A percentile compares a stretch with the other conserved stretches of the same genome.
Evolutionary conservation across 1,140 invertebrate species (phyloP).

Genomic region (Wiebesia pumilae): DNA sequence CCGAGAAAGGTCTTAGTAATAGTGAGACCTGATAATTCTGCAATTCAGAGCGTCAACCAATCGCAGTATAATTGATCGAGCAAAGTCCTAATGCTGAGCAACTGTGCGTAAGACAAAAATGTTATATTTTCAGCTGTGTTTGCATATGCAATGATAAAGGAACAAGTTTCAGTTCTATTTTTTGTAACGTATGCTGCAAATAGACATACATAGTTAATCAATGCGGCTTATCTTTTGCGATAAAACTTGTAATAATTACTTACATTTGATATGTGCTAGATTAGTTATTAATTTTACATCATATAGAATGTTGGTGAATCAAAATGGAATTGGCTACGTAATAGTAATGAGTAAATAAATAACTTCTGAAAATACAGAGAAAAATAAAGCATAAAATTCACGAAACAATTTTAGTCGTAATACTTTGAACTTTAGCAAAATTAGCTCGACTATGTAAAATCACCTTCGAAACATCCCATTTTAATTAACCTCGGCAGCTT

Average conservation of each 20-base stretch:
- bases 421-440: constrained; percentile 16
- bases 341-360: background rate
- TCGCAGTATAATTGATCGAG: constrained; percentile 53
- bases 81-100: constrained; percentile 20
- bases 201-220: background rate
- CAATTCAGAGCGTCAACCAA: constrained; percentile 28
- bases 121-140: background rate
- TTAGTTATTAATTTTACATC: background rate
- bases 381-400: background rate
- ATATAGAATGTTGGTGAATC: background rate
- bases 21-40: constrained; percentile 22
- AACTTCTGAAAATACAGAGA: too few relatives aligned
- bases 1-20: constrained; percentile 20
- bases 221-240: background rate
- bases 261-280: background rate
- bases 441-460: constrained; percentile 18
- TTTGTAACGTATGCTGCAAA: background rate
- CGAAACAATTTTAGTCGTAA: background rate
- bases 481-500: background rate
- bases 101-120: constrained; percentile 3
- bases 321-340: background rate
- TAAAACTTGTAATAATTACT: background rate
- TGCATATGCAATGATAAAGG: background rate
- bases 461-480: background rate
- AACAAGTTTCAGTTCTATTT: background rate